Percentiles rank a stretch among this genome's conserved stretches.
Evolutionary conservation across 2,113 vertebrate genomes (phyloP).

Genomic region (Pseudonaja textilis): DNA sequence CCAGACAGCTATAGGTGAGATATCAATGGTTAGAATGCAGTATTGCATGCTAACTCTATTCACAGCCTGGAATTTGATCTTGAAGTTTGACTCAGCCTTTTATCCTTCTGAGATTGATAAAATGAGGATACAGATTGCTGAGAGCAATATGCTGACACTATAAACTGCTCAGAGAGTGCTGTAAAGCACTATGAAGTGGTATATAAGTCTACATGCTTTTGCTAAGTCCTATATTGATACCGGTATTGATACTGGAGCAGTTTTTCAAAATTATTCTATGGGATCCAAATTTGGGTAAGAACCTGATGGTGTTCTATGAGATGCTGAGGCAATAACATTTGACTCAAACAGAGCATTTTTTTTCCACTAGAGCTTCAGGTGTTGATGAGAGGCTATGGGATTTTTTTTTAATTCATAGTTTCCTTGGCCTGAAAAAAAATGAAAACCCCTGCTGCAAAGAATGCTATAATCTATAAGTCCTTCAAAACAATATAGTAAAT

Average conservation of each 20-base stretch:
- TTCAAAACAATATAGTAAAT: neutral
- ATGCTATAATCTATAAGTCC: neutral
- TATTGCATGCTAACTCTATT: neutral
- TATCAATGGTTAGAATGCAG: neutral
- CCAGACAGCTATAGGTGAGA: neutral
- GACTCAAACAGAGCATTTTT: neutral
- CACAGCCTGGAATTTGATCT: neutral
- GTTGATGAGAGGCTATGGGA: neutral
- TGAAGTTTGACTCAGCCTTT: neutral
- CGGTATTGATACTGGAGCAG: neutral
- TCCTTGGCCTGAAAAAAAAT: neutral
- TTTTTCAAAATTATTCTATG: neutral
- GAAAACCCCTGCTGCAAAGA: neutral
- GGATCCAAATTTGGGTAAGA: neutral
- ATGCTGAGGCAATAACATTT: neutral
- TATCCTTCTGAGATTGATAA: neutral
- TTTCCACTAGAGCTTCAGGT: neutral
- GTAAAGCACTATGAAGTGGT: neutral
- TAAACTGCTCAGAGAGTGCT: neutral
- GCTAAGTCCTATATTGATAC: neutral
- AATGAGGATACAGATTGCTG: neutral
- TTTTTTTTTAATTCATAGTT: neutral
- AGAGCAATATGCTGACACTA: neutral
- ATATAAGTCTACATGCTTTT: neutral
- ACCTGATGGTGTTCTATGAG: neutral